These are phyloP conservation scores for Doris montereyensis DNA, from an alignment of 2,888 invertebrate species.

Conservation along the genomic window DNA sequence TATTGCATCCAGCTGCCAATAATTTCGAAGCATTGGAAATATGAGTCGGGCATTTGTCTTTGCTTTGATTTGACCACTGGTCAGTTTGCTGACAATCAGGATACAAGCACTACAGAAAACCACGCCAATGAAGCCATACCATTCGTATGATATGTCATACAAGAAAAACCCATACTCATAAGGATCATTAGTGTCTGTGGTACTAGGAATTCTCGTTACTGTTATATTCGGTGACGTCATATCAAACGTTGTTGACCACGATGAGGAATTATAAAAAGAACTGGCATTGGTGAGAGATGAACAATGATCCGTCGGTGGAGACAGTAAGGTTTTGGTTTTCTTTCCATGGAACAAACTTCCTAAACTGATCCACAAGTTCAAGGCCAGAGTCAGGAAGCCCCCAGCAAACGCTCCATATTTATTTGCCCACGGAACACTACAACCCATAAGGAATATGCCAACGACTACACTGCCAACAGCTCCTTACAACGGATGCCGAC, in stretches of 20 bases:
- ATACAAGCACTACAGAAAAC: neutral
- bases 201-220: too few relatives aligned
- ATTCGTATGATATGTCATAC: neutral
- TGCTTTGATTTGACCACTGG: neutral
- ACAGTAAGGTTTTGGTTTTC: neutral
- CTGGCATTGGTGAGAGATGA: too few relatives aligned
- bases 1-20: too few relatives aligned
- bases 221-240: neutral
- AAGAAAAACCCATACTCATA: neutral
- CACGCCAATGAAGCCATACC: neutral
- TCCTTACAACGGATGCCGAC: conserved; percentile 48
- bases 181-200: neutral
- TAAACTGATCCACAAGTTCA: conserved; percentile 34
- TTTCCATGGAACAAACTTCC: conserved; percentile 29
- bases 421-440: conserved; percentile 48
- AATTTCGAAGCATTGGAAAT: neutral
- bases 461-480: conserved; percentile 51
- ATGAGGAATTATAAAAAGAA: too few relatives aligned
- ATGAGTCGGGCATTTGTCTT: neutral
- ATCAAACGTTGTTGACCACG: neutral
- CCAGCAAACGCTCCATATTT: conserved; percentile 42
- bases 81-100: neutral
- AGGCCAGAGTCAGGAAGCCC: neutral
- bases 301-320: neutral
- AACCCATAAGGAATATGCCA: conserved; percentile 55